phyloP scores from a whole-genome alignment of 2,113 vertebrate genomes.

The Pyrgilauda ruficollis region DNA sequence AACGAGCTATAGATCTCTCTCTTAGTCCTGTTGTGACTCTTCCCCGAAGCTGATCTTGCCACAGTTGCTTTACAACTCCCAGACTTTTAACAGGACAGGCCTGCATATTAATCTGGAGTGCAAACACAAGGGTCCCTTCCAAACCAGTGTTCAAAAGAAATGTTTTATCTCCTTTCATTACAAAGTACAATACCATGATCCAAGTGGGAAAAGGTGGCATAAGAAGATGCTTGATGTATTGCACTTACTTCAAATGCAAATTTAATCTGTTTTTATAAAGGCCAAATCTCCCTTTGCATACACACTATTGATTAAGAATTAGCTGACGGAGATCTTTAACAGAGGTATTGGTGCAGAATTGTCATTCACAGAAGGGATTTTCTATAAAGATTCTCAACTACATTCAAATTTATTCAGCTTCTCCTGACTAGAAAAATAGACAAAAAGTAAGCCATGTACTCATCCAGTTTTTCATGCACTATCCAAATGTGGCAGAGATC shows the following conservation, averaged over 20 bases:
- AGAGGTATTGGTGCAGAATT: background rate
- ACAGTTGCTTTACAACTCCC: background rate
- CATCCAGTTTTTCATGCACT: background rate
- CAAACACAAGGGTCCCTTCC: background rate
- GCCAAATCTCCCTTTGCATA: background rate
- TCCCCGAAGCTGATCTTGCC: background rate
- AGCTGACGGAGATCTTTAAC: background rate
- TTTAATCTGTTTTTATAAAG: background rate
- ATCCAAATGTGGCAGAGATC: background rate
- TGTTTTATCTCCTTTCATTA: background rate
- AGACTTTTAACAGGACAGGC: background rate
- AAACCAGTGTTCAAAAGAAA: background rate
- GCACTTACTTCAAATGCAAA: background rate
- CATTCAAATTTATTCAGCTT: background rate
- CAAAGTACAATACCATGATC: background rate
- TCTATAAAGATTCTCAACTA: background rate
- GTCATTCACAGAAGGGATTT: background rate
- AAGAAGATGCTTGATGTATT: background rate
- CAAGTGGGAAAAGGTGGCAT: background rate
- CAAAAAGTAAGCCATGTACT: background rate
- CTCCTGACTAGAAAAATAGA: background rate
- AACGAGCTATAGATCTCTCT: background rate
- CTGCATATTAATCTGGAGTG: background rate
- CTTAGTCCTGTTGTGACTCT: background rate
- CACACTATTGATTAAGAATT: constrained; percentile 4